These are phyloP conservation scores for Trachelus iudaicus DNA, from an alignment of 2,888 invertebrate genomes.

Conservation along the genomic window DNA sequence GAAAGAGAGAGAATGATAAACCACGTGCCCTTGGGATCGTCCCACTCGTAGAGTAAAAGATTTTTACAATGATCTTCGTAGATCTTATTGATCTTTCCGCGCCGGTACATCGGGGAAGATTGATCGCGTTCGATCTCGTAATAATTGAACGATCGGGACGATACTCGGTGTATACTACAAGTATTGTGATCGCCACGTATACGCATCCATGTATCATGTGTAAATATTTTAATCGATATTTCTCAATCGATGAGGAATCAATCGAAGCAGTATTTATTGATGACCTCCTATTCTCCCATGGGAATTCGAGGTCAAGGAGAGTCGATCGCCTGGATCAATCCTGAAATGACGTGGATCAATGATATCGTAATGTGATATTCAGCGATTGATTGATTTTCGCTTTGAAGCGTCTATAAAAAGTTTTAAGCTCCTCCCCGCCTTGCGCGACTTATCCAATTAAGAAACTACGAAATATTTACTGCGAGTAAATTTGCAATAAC, in stretches of 20 bases:
- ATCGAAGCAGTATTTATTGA: constrained; percentile 3
- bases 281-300: background rate
- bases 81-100: background rate
- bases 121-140: background rate
- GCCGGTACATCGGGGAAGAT: background rate
- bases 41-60: background rate
- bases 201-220: constrained; percentile 62
- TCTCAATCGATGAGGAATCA: constrained; percentile 1
- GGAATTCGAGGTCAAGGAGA: background rate
- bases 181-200: constrained; percentile 64
- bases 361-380: background rate
- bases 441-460: constrained; percentile 19
- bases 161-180: background rate
- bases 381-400: background rate
- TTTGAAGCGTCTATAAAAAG: background rate
- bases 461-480: constrained; percentile 28
- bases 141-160: background rate
- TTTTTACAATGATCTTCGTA: background rate
- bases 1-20: background rate
- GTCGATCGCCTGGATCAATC: background rate
- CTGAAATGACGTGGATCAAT: background rate
- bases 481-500: constrained; percentile 39
- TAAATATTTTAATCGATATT: constrained; percentile 53
- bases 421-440: background rate
- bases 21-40: background rate